Percentiles rank a stretch among this genome's conserved stretches.
Evolutionary conservation across 2,797 vertebrate species (phyloP).

Genomic region (Anabacerthia variegaticeps): DNA sequence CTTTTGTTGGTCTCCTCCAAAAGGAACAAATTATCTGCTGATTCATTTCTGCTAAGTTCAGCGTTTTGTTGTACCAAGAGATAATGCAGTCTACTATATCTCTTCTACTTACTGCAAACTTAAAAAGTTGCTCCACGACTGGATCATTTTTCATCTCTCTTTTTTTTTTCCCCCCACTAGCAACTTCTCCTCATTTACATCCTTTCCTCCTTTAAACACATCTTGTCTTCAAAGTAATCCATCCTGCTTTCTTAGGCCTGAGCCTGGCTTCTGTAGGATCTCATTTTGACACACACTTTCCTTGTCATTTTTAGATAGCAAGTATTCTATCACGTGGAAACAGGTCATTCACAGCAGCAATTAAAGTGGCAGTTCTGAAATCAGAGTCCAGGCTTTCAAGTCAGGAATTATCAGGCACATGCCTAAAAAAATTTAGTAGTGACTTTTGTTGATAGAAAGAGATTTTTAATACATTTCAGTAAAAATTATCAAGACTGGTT

Average conservation of each 20-base stretch:
- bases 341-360: not conserved
- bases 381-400: not conserved
- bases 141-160: not conserved
- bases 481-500: not conserved
- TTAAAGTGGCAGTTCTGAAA: not conserved
- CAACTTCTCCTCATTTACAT: not conserved
- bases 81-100: not conserved
- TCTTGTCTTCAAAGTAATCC: not conserved
- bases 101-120: not conserved
- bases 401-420: not conserved
- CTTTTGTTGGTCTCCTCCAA: not conserved
- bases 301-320: constrained; percentile 3
- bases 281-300: constrained; percentile 8
- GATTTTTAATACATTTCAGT: not conserved
- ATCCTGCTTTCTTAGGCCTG: not conserved
- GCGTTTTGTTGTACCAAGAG: not conserved
- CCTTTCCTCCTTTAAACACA: not conserved
- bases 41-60: constrained; percentile 13
- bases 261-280: not conserved
- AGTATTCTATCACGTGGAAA: not conserved
- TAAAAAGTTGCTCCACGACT: not conserved
- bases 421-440: not conserved
- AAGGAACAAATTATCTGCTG: not conserved
- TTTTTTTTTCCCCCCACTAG: not conserved
- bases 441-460: not conserved